phyloP scores from a whole-genome alignment of 2,113 vertebrate genomes.

The Anoplopoma fimbria region DNA sequence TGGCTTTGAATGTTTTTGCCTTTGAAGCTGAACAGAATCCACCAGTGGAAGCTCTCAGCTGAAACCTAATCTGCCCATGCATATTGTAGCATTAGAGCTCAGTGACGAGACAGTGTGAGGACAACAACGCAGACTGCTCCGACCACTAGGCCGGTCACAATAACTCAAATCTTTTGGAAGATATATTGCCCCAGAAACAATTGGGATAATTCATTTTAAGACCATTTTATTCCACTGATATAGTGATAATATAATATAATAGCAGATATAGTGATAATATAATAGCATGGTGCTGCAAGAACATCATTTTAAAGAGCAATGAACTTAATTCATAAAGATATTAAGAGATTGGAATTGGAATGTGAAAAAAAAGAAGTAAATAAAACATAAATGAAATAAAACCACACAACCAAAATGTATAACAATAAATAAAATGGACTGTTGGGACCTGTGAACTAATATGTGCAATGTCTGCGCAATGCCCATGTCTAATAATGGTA shows the following conservation, averaged over 20 bases:
- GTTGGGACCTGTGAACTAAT: background rate
- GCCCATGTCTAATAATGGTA: too few relatives aligned
- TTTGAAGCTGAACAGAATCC: constrained; percentile 34
- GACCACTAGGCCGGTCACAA: constrained; percentile 84
- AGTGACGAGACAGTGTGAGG: background rate
- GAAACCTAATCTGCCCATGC: constrained; percentile 59
- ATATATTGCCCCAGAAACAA: background rate
- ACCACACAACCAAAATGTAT: background rate
- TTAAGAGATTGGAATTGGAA: background rate
- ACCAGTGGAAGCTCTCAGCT: constrained; percentile 10
- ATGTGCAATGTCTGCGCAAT: too few relatives aligned
- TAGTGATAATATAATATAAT: background rate
- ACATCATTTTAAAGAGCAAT: background rate
- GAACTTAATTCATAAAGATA: background rate
- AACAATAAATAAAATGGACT: background rate
- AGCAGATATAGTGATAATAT: background rate
- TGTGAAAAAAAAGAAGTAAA: background rate
- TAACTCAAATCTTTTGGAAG: background rate
- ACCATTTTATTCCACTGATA: background rate
- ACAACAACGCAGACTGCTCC: constrained; percentile 57
- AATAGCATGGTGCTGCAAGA: background rate
- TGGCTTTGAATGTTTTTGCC: constrained; percentile 8
- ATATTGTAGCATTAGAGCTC: constrained; percentile 53
- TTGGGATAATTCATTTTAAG: background rate
- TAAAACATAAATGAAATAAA: background rate